Base-by-base conservation (phyloP, 2,113 vertebrate genomes). In the Aphelocoma coerulescens region DNA sequence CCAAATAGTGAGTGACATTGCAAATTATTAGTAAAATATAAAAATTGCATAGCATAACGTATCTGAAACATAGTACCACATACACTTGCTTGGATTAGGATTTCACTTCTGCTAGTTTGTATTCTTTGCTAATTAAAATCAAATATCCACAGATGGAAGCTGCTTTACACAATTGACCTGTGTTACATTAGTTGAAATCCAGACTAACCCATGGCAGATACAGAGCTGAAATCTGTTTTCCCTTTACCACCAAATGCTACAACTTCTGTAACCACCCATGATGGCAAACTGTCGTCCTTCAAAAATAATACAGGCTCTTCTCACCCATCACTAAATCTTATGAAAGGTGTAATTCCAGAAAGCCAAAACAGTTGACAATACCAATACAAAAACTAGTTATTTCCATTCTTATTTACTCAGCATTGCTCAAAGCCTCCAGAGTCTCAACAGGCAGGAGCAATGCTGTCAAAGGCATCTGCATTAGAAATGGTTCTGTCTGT, bases 111-210 rank as follows among this genome's bases (percentile, higher is more conserved):
- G 24, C 14, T 91, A 65, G 30, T 72, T 89, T 89, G 61, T 85
- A 79, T 73, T 67, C 72, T 81, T 95, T 85, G 69, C 35, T 95
- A 92, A 97, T 96, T 95, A 95, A 95, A 95, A 95, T 72, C 74
- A 92, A 94, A 96, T 87, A 94, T 79, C 59, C 81, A 78, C 91
- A 94, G 91, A 95, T 89, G 89, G 89, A 79, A 92, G 65, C 27
- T 68, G 27, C 58, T 94, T 95, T 91, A 41, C 85, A 41, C n/a
- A 61, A 57, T 68, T 94, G 91, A 95, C 93, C 95, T 44, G 10
- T 74, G 72, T 72, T 74, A 94, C 21, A 55, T 72, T 67, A 89
- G 77, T 54, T 92, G 80, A 95, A 94, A 72, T 82, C 43, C 85
- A 68, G 54, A 85, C 48, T 91, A 91, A 87, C 69, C 77, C 73